phyloP scores from a whole-genome alignment of 2,888 invertebrate species.

The Bursaphelenchus okinawaensis region DNA sequence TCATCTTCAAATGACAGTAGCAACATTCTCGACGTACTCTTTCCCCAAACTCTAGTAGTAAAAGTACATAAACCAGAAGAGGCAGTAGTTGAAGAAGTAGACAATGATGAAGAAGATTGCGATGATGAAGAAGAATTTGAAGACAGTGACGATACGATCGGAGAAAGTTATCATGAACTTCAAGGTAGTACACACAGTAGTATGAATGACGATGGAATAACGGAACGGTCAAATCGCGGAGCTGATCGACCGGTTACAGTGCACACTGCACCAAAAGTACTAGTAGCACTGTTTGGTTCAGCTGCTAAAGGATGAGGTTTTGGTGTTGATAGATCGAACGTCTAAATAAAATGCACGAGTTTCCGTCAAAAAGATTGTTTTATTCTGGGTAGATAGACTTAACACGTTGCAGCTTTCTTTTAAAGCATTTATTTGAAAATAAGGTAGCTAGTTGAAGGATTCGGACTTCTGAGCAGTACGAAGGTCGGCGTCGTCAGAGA shows the following conservation, averaged over 20 bases:
- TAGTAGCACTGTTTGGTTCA: neutral
- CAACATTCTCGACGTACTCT: neutral
- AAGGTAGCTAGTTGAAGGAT: too few species aligned
- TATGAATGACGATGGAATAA: neutral
- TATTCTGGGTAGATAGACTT: too few species aligned
- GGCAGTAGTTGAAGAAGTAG: neutral
- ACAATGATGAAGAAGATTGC: neutral
- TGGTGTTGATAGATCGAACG: too few species aligned
- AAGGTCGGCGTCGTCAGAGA: neutral
- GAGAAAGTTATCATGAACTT: neutral
- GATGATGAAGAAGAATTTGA: neutral
- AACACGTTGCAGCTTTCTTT: too few species aligned
- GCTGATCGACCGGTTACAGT: neutral
- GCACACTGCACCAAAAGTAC: neutral
- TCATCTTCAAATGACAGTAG: neutral
- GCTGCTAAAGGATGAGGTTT: neutral
- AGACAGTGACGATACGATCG: neutral
- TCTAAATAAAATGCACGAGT: too few species aligned
- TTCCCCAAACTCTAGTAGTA: neutral
- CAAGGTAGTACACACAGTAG: neutral
- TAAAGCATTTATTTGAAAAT: too few species aligned
- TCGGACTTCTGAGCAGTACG: neutral
- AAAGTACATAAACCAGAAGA: neutral
- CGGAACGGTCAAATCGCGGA: neutral
- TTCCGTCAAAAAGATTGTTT: too few species aligned